phyloP scores from a whole-genome alignment of 2,113 vertebrate genomes.

The Spilogale gracilis region DNA sequence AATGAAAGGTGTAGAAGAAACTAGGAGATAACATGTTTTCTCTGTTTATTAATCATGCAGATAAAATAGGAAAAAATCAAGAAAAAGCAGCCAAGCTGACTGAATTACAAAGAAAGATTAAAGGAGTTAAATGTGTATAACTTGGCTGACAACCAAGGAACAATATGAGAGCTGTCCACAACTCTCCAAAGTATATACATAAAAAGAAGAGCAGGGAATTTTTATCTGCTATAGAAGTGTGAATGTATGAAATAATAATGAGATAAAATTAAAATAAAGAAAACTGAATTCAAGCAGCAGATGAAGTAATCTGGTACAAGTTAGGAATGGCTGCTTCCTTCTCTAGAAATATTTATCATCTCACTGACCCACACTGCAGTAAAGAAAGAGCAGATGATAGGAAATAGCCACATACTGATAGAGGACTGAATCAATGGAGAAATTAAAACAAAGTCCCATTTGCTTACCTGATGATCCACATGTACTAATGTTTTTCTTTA shows the following conservation, averaged over 20 bases:
- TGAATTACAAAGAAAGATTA: constrained; percentile 78
- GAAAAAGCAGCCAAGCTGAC: constrained; percentile 61
- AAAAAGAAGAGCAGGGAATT: constrained; percentile 60
- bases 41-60: constrained; percentile 54
- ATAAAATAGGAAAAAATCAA: constrained; percentile 57
- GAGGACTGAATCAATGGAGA: neutral
- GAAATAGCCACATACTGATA: neutral
- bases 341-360: constrained; percentile 56
- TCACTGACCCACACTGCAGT: constrained; percentile 32
- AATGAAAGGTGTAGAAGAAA: constrained; percentile 63
- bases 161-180: constrained; percentile 78
- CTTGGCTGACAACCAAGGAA: constrained; percentile 77
- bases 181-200: constrained; percentile 74
- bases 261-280: constrained; percentile 70
- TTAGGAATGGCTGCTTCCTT: constrained; percentile 58
- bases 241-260: constrained; percentile 75
- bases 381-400: neutral
- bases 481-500: neutral
- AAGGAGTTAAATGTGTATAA: constrained; percentile 75
- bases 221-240: constrained; percentile 60
- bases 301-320: constrained; percentile 52
- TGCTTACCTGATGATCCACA: constrained; percentile 59
- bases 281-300: constrained; percentile 55
- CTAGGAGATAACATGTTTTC: constrained; percentile 6
- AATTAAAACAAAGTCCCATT: constrained; percentile 35